Conservation (phyloP, 2,797 vertebrate genomes). For the Benthosema pterotum region DNA sequence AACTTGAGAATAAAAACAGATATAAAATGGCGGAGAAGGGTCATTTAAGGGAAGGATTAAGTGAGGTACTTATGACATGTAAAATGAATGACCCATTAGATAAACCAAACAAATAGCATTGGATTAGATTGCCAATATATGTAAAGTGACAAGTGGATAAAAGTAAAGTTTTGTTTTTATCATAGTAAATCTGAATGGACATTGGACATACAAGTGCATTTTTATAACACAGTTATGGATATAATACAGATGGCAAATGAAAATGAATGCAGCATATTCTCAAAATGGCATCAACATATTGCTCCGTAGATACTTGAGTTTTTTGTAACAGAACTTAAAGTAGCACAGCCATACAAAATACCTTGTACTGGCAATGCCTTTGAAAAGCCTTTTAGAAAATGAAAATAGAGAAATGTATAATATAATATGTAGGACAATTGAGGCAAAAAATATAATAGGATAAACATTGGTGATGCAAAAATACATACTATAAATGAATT, state of each 20-base stretch:
- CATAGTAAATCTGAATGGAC: conserved; percentile 62
- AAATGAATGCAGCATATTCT: conserved; percentile 58
- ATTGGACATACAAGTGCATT: conserved; percentile 58
- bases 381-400: conserved; percentile 29
- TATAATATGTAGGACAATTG: conserved; percentile 18
- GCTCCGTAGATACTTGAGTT: conserved; percentile 58
- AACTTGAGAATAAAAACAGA: conserved; percentile 62
- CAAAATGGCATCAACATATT: conserved; percentile 69
- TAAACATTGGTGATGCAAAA: conserved; percentile 17
- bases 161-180: conserved; percentile 47
- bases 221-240: conserved; percentile 60
- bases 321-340: conserved; percentile 45
- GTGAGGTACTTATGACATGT: conserved; percentile 67
- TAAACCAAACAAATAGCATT: conserved; percentile 31
- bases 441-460: conserved; percentile 10
- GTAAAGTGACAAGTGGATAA: conserved; percentile 65
- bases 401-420: conserved; percentile 17
- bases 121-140: conserved; percentile 38
- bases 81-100: conserved; percentile 50
- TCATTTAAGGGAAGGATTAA: conserved; percentile 67
- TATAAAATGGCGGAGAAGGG: conserved; percentile 71
- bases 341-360: conserved; percentile 52
- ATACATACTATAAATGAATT: conserved; percentile 18
- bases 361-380: not conserved
- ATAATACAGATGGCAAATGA: conserved; percentile 73